Conservation (phyloP, 2,888 invertebrate genomes). For the Lasioglossum pauxillum region DNA sequence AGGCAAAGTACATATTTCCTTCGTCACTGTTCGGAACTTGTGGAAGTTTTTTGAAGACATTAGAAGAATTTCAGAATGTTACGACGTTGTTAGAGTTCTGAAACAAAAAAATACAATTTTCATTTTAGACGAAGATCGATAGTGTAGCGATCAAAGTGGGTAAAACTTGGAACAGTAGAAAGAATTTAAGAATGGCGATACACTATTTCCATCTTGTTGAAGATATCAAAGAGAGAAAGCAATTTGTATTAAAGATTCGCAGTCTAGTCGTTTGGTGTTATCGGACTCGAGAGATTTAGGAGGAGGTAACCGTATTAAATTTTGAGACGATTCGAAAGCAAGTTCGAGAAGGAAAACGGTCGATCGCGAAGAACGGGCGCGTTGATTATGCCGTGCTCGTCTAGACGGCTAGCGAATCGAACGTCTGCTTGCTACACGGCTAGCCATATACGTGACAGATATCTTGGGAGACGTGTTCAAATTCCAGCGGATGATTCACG, state of each 20-base stretch:
- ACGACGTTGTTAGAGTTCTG: too few relatives aligned
- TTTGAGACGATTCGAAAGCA: background rate
- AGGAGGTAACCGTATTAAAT: background rate
- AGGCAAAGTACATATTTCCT: too few relatives aligned
- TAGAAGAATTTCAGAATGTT: too few relatives aligned
- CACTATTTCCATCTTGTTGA: too few relatives aligned
- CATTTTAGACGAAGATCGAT: too few relatives aligned
- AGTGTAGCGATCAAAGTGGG: too few relatives aligned
- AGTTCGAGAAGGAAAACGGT: background rate
- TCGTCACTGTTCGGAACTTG: too few relatives aligned
- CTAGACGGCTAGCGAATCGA: slow-evolving; percentile 41
- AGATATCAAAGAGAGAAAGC: too few relatives aligned
- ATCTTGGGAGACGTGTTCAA: slow-evolving; percentile 44
- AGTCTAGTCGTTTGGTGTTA: background rate
- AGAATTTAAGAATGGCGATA: too few relatives aligned
- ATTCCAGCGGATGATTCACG: slow-evolving; percentile 45
- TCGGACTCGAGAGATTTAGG: background rate
- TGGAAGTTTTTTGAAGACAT: too few relatives aligned
- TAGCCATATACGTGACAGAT: slow-evolving; percentile 47
- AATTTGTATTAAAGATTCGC: background rate
- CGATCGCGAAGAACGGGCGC: slow-evolving; percentile 25
- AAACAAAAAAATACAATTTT: too few relatives aligned
- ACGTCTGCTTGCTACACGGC: slow-evolving; percentile 27
- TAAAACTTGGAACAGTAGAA: too few relatives aligned
- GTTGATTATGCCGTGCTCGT: slow-evolving; percentile 34